A percentile compares a stretch with the other conserved stretches of the same genome.
Evolutionary conservation across 2,888 invertebrate species (phyloP).

Genomic region (Andrena hattorfiana): DNA sequence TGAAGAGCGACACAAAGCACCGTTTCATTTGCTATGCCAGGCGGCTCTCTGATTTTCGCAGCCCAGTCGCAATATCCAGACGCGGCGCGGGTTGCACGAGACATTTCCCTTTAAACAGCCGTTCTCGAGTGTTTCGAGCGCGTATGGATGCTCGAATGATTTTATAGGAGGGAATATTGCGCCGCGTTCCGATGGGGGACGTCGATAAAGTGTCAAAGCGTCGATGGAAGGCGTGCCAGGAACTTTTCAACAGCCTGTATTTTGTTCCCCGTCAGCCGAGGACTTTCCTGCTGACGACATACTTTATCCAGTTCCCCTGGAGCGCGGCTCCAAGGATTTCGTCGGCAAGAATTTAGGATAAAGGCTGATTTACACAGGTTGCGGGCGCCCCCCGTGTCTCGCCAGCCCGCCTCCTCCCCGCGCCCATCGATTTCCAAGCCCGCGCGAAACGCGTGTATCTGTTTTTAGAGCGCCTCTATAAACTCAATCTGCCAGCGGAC

Average conservation of each 20-base stretch:
- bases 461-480: constrained; percentile 28
- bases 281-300: constrained; percentile 65
- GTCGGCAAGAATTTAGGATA: constrained; percentile 54
- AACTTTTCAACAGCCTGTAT: constrained; percentile 71
- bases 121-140: constrained; percentile 1
- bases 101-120: constrained; percentile 1
- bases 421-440: constrained; percentile 38
- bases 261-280: constrained; percentile 67
- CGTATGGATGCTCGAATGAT: constrained; percentile 25
- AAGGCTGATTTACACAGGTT: constrained; percentile 60
- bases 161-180: constrained; percentile 1
- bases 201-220: constrained; percentile 70
- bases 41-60: no score
- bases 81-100: not conserved
- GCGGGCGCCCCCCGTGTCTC: not conserved
- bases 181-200: constrained; percentile 14
- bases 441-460: constrained; percentile 30
- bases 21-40: no score
- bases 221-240: constrained; percentile 62
- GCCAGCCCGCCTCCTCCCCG: not conserved
- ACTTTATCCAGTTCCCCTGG: constrained; percentile 56
- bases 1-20: no score
- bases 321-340: constrained; percentile 54
- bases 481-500: constrained; percentile 34
- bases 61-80: no score